These are phyloP conservation scores for Synanthedon andrenaeformis DNA, from an alignment of 2,888 invertebrate genomes.

Conservation along the genomic window DNA sequence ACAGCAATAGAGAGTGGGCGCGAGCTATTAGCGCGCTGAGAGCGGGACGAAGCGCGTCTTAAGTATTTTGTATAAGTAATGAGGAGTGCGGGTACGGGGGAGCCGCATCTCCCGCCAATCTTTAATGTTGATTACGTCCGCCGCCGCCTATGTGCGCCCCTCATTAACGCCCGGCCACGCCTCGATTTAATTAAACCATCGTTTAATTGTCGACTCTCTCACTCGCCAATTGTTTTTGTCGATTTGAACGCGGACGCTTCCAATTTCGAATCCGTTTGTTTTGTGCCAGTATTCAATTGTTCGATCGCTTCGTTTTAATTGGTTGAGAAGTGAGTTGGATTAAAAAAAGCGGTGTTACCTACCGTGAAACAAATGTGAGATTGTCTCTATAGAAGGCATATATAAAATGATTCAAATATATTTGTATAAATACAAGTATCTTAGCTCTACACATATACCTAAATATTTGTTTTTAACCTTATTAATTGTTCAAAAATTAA, in stretches of 20 bases:
- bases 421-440: neutral
- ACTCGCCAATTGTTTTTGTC: constrained; percentile 31
- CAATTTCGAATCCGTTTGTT: constrained; percentile 19
- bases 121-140: constrained; percentile 68
- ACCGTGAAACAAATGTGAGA: neutral
- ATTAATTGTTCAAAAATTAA: too few species aligned
- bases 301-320: constrained; percentile 32
- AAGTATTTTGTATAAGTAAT: constrained; percentile 73
- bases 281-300: constrained; percentile 24
- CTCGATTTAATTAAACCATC: constrained; percentile 62
- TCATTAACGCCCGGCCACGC: constrained; percentile 67
- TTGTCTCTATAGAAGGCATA: neutral
- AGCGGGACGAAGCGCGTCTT: constrained; percentile 72
- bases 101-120: constrained; percentile 69
- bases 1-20: constrained; percentile 68
- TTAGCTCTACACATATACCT: too few species aligned
- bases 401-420: neutral
- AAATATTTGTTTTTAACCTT: too few species aligned
- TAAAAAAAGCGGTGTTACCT: neutral
- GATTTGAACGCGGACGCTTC: constrained; percentile 20
- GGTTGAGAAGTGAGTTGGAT: constrained; percentile 13
- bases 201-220: constrained; percentile 44
- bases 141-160: constrained; percentile 63
- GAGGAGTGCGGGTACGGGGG: constrained; percentile 66
- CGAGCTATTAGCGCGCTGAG: constrained; percentile 77